Conservation (phyloP, 2,797 vertebrate species). For the Megalops cyprinoides region DNA sequence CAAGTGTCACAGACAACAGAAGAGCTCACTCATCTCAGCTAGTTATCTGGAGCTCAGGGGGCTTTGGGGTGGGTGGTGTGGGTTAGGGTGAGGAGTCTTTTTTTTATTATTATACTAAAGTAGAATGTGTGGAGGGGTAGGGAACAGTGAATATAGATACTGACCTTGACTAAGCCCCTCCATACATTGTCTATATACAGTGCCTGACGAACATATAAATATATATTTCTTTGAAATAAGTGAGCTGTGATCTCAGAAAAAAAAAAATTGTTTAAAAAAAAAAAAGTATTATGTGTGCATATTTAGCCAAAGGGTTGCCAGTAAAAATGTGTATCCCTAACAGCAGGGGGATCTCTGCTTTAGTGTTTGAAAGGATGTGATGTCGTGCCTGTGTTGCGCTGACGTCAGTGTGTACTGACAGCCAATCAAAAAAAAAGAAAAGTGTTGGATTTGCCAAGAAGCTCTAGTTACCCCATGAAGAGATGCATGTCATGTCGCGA, state of each 20-base stretch:
- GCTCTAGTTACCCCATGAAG: slow-evolving; percentile 44
- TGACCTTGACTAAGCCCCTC: slow-evolving; percentile 63
- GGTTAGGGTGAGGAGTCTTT: slow-evolving; percentile 56
- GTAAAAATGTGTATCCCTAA: slow-evolving; percentile 63
- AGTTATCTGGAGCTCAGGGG: slow-evolving; percentile 41
- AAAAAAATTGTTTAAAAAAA: slow-evolving; percentile 45
- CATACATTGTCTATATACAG: slow-evolving; percentile 73
- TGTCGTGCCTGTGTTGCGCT: slow-evolving; percentile 63
- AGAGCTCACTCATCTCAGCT: not conserved
- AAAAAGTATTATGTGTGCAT: slow-evolving; percentile 75
- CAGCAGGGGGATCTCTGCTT: slow-evolving; percentile 63
- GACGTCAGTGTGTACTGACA: slow-evolving; percentile 49
- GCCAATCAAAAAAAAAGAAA: slow-evolving; percentile 48
- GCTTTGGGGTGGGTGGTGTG: slow-evolving; percentile 46
- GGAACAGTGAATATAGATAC: slow-evolving; percentile 55
- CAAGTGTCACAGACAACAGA: not conserved
- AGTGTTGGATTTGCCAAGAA: slow-evolving; percentile 53
- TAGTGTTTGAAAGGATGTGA: slow-evolving; percentile 64
- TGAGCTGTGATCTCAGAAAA: slow-evolving; percentile 74
- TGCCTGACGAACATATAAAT: slow-evolving; percentile 79
- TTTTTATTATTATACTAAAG: slow-evolving; percentile 62
- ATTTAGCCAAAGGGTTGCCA: slow-evolving; percentile 81
- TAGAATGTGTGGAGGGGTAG: slow-evolving; percentile 67
- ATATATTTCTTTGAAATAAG: slow-evolving; percentile 62
- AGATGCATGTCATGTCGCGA: slow-evolving; percentile 56